Base-by-base conservation (phyloP, 1,140 invertebrate species). In the Babylonia areolata region DNA sequence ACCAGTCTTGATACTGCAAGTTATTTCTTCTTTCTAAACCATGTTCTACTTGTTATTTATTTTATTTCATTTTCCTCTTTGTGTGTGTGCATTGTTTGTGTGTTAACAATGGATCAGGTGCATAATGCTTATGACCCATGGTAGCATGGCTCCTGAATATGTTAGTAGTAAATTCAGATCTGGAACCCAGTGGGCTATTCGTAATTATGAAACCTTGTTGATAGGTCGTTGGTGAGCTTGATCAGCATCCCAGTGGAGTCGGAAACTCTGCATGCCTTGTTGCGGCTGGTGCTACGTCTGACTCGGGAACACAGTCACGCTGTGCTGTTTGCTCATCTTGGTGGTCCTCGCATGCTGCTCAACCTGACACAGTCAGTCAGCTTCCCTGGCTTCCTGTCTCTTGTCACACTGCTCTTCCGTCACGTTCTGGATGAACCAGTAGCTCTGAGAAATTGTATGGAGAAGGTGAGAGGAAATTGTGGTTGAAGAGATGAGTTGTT, bases 361-460 rank as follows among this genome's bases (percentile, higher is more conserved):
- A 95, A 96, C 42, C 95, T 98, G 92, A 97, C 96, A 39, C 96
- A 97, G 91, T 95, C 95, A 1, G 96, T 96, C 64, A 95, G 95
- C 31, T 98, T 98, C 90, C 96, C 96, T 85, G 97, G 97, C 3
- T 97, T 97, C 91, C 95, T 96, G 6, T 97, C 96, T 69, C 94
- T 98, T 54, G 96, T 97, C 1, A 97, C 97, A 0, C 95, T 98
- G 3, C 94, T 98, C 5, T 96, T 98, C 88, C 95, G 97, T 69
- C 97, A 98, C 88, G 96, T 97, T 3, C 94, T 98, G 6, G 97
- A 98, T 93, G 97, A 97, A 64, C 96, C 96, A 0, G 93, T 94
- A 0, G 96, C 97, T 33, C 94, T 98, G 37, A 95, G 96, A 87
- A 95, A 97, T 87, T 96, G 97, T 3, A 97, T 98, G 96, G 97